Evolutionary conservation across 92 coral and sea anemone genomes (phyloP).

Genomic region (Diadumene lineata): DNA sequence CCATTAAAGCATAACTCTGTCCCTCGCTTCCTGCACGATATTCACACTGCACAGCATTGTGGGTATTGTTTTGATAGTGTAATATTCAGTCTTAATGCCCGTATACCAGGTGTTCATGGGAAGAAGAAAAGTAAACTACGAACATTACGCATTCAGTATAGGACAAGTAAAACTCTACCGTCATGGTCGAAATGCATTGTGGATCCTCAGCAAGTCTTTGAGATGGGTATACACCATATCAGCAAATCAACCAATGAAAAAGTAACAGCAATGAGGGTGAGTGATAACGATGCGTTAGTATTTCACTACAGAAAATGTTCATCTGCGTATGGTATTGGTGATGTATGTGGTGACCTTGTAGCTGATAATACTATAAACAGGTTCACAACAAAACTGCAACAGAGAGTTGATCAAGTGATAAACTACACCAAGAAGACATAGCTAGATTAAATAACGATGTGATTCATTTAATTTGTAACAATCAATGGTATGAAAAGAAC

Average conservation of each 20-base stretch:
- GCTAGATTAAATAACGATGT: too few relatives aligned
- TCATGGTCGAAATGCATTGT: constrained; percentile 41
- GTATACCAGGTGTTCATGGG: constrained; percentile 14
- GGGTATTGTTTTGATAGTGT: constrained; percentile 63
- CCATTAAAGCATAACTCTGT: constrained; percentile 45
- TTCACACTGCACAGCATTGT: constrained; percentile 36
- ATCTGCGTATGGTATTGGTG: constrained; percentile 33
- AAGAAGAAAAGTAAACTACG: constrained; percentile 9
- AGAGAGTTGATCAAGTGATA: constrained; percentile 1
- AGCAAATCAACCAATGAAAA: constrained; percentile 23
- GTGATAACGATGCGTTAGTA: constrained; percentile 7
- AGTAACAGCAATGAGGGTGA: constrained; percentile 1
- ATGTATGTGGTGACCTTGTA: constrained; percentile 21
- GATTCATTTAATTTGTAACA: too few relatives aligned
- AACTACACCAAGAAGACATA: too few relatives aligned
- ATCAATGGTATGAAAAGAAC: too few relatives aligned
- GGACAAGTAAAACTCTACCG: constrained; percentile 30
- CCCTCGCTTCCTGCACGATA: constrained; percentile 21
- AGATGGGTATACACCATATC: constrained; percentile 47
- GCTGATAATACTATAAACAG: constrained; percentile 25
- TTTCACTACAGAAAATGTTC: constrained; percentile 42
- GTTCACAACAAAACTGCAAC: constrained; percentile 6
- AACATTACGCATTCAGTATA: constrained; percentile 12
- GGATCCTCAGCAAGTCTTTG: constrained; percentile 41
- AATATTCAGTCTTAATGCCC: constrained; percentile 46